These are phyloP conservation scores for Drusus annulatus DNA, from an alignment of 1,140 invertebrate species.

Conservation along the genomic window DNA sequence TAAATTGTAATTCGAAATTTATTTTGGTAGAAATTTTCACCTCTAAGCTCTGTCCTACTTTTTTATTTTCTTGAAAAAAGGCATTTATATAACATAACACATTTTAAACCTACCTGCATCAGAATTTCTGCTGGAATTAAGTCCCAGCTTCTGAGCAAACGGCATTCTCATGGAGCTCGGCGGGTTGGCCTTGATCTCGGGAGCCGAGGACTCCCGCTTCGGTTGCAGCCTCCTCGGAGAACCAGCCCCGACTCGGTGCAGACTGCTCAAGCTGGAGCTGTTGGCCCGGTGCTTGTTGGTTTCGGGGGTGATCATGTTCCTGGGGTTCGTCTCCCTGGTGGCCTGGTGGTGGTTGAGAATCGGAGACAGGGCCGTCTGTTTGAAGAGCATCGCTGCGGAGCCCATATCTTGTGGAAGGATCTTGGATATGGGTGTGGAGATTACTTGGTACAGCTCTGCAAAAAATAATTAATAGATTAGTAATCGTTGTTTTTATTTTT, in stretches of 20 bases:
- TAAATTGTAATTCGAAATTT: no score
- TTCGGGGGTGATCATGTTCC: background rate
- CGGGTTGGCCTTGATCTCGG: slow-evolving; percentile 47
- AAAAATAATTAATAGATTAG: slow-evolving; percentile 16
- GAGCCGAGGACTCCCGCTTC: slow-evolving; percentile 55
- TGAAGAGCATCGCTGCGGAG: slow-evolving; percentile 46
- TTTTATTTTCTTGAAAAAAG: no score
- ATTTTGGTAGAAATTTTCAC: no score
- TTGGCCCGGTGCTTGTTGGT: slow-evolving; percentile 17
- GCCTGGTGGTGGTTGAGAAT: slow-evolving; percentile 36
- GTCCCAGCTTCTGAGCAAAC: slow-evolving; percentile 20
- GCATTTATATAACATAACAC: no score
- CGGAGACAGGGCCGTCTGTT: slow-evolving; percentile 50
- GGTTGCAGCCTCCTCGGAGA: slow-evolving; percentile 35
- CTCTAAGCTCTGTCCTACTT: no score
- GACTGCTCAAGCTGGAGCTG: slow-evolving; percentile 37
- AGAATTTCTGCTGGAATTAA: background rate
- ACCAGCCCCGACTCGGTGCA: slow-evolving; percentile 26
- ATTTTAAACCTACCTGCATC: no score
- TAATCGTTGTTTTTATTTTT: no score
- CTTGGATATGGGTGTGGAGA: slow-evolving; percentile 51
- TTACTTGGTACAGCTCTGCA: slow-evolving; percentile 46
- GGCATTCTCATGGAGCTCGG: slow-evolving; percentile 13
- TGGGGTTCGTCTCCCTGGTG: slow-evolving; percentile 41
- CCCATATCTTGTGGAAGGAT: slow-evolving; percentile 15